These are phyloP conservation scores for Drosophila suboccidentalis DNA, from an alignment of 2,888 invertebrate species.

Conservation along the genomic window DNA sequence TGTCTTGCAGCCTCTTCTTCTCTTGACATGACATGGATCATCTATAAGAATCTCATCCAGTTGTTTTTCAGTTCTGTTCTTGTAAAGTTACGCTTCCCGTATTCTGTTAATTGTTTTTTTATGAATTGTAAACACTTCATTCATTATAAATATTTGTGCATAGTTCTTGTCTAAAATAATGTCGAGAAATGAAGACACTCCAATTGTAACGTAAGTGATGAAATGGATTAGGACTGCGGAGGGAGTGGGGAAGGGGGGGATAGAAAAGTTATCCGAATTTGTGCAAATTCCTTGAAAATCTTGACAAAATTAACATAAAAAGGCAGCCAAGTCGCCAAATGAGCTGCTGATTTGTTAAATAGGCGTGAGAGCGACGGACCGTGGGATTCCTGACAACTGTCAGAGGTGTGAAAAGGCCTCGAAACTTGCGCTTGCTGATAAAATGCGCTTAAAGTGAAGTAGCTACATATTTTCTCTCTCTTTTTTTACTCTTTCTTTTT, in stretches of 20 bases:
- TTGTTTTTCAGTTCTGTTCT: slow-evolving; percentile 31
- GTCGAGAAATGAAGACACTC: slow-evolving; percentile 74
- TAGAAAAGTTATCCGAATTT: slow-evolving; percentile 42
- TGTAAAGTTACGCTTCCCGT: slow-evolving; percentile 33
- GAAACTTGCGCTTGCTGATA: slow-evolving; percentile 48
- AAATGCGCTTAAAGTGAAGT: slow-evolving; percentile 50
- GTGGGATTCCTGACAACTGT: slow-evolving; percentile 68
- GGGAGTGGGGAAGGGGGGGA: neutral
- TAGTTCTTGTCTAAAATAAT: slow-evolving; percentile 47
- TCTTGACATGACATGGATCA: slow-evolving; percentile 25
- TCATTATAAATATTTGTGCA: neutral
- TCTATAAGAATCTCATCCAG: slow-evolving; percentile 38
- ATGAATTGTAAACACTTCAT: slow-evolving; percentile 4
- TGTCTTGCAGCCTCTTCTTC: slow-evolving; percentile 30
- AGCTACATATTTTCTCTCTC: slow-evolving; percentile 48
- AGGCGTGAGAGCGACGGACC: slow-evolving; percentile 65
- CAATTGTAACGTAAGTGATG: slow-evolving; percentile 79
- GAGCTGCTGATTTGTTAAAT: slow-evolving; percentile 80
- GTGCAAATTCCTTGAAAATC: slow-evolving; percentile 46
- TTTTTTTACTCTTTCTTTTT: slow-evolving; percentile 45
- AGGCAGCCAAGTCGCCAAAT: slow-evolving; percentile 61
- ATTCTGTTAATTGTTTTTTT: slow-evolving; percentile 27
- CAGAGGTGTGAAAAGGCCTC: slow-evolving; percentile 59
- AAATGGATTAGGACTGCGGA: neutral
- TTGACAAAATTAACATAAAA: slow-evolving; percentile 72